A percentile compares a stretch with the other conserved stretches of the same genome.
Conservation (phyloP, 2,888 invertebrate species). For the Scaptomyza parva region DNA sequence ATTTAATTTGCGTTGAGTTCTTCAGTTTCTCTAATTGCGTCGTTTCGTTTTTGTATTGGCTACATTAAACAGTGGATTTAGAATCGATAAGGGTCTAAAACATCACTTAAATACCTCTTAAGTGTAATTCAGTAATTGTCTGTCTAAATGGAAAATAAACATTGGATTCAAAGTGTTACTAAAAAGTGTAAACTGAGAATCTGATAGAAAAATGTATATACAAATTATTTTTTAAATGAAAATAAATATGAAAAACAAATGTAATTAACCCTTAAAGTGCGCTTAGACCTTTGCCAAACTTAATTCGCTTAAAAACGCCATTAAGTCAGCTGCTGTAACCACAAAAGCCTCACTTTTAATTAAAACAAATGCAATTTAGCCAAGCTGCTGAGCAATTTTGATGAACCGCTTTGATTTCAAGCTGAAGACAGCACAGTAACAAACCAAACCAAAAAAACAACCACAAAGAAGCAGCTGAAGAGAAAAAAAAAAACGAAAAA, state of each 20-base stretch:
- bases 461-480: constrained; percentile 10
- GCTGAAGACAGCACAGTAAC: constrained; percentile 20
- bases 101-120: constrained; percentile 1
- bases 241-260: not conserved
- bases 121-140: constrained; percentile 13
- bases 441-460: constrained; percentile 1
- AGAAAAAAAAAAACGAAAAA: constrained; percentile 7
- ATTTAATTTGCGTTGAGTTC: constrained; percentile 52
- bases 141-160: constrained; percentile 1
- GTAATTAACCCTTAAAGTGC: constrained; percentile 1
- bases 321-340: constrained; percentile 22
- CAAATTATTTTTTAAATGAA: not conserved
- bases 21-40: constrained; percentile 31
- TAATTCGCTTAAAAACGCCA: not conserved
- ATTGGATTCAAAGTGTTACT: not conserved
- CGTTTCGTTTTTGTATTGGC: constrained; percentile 42
- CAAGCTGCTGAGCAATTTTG: constrained; percentile 55
- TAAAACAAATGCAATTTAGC: constrained; percentile 76
- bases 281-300: constrained; percentile 6
- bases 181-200: not conserved
- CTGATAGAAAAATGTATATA: not conserved
- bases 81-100: constrained; percentile 19
- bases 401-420: constrained; percentile 64
- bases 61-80: constrained; percentile 29
- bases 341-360: constrained; percentile 61